Evolutionary conservation across 2,888 invertebrate species (phyloP).

Genomic region (Autographa gamma): DNA sequence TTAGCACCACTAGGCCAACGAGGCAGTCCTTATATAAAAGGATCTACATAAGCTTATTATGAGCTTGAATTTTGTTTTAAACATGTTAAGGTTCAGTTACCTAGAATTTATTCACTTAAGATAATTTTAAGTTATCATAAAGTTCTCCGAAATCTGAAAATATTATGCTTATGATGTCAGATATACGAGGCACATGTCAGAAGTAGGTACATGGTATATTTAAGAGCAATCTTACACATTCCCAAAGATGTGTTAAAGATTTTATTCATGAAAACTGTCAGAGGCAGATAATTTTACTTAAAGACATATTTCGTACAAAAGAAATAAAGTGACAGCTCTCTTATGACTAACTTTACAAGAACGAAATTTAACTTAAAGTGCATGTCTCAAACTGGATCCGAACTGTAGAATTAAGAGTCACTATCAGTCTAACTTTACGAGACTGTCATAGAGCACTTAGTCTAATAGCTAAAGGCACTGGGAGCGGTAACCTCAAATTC

Average conservation of each 20-base stretch:
- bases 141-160: background rate
- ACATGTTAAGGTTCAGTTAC: background rate
- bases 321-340: background rate
- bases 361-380: background rate
- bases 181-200: background rate
- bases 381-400: conserved; percentile 1
- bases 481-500: conserved; percentile 1
- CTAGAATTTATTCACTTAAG: background rate
- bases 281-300: background rate
- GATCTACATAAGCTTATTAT: background rate
- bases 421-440: conserved; percentile 5
- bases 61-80: background rate
- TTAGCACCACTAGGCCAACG: too few species aligned
- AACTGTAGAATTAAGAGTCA: conserved; percentile 1
- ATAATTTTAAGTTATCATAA: background rate
- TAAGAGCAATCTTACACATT: too few species aligned
- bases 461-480: conserved; percentile 5
- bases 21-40: too few species aligned
- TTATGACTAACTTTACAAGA: background rate
- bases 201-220: too few species aligned
- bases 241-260: too few species aligned
- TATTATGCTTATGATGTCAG: background rate
- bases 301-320: background rate
- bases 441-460: conserved; percentile 3
- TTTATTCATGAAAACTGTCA: too few species aligned